phyloP scores from a whole-genome alignment of 1,140 invertebrate genomes.

The Trichomalopsis sarcophagae region DNA sequence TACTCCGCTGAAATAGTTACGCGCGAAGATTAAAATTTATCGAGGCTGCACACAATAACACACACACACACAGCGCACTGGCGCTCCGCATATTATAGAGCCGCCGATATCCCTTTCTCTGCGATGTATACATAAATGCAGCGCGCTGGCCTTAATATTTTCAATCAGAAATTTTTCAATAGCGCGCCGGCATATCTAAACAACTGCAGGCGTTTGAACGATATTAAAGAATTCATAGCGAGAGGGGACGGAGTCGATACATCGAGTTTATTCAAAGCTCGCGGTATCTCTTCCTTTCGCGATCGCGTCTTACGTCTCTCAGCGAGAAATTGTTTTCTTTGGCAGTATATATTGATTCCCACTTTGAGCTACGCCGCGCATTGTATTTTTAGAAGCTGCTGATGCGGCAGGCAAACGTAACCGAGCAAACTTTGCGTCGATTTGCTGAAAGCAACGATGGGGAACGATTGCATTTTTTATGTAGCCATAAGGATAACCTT shows the following conservation, averaged over 20 bases:
- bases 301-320: background rate
- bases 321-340: background rate
- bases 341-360: background rate
- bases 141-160: background rate
- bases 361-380: background rate
- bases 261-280: conserved; percentile 21
- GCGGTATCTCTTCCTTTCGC: background rate
- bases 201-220: background rate
- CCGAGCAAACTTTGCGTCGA: too few species aligned
- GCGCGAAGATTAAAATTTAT: background rate
- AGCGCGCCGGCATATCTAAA: background rate
- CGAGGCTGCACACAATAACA: background rate
- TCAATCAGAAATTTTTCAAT: conserved; percentile 26
- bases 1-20: too few species aligned
- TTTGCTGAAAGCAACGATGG: too few species aligned
- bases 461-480: too few species aligned
- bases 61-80: too few species aligned
- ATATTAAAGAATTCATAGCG: conserved; percentile 29
- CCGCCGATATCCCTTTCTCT: background rate
- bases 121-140: background rate
- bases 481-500: too few species aligned
- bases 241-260: background rate
- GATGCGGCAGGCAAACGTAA: too few species aligned
- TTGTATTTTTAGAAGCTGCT: too few species aligned
- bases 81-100: background rate